Base-by-base conservation (phyloP, 2,888 invertebrate genomes). In the Tryphoninae sp. region DNA sequence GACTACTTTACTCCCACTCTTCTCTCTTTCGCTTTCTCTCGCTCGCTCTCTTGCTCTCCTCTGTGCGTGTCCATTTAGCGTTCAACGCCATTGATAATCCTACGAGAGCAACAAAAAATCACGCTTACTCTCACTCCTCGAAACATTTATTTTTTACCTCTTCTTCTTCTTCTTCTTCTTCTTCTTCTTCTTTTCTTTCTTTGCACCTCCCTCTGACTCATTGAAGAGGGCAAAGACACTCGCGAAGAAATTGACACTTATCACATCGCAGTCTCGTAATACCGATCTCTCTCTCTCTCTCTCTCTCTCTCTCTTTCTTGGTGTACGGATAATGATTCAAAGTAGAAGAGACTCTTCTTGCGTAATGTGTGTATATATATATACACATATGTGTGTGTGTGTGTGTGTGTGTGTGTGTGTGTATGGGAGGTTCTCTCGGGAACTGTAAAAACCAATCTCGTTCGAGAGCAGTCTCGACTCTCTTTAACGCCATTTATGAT, bases 191-290 rank as follows among this genome's bases (percentile, higher is more conserved):
- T 19, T 40, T 19, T 40, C 33, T 51, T 45, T 23, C 64, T 19
- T 4, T 64, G 2, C 23, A 3, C 19, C 19, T 51, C 45, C 33
- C 2, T 61, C 45, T 72, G 16, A 72, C 65, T 77, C 53, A 55
- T 49, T 55, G 49, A 19, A 45, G 33, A 61, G 71, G 75, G 71
- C 75, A 80, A 75, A 75, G 71, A 71, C 64, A 72, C 78, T 45
- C 55, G 42, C 19, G 64, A 53, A 65, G 67, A 81, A 81, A 71
- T 74, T 62, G 68, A 65, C 68, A 74, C 73, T 73, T 51, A 64
- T 71, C 65, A 65, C 62, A 72, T 71, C 51, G 51, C 49, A 16
- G 75, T 68, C 71, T 78, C 75, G 65, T 72, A 75, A 65, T 75
- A 78, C 65, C 74, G 65, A 74, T 64, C 74, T 55, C 40, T 40